Conservation (phyloP, 2,113 vertebrate genomes). For the Saiga tatarica region DNA sequence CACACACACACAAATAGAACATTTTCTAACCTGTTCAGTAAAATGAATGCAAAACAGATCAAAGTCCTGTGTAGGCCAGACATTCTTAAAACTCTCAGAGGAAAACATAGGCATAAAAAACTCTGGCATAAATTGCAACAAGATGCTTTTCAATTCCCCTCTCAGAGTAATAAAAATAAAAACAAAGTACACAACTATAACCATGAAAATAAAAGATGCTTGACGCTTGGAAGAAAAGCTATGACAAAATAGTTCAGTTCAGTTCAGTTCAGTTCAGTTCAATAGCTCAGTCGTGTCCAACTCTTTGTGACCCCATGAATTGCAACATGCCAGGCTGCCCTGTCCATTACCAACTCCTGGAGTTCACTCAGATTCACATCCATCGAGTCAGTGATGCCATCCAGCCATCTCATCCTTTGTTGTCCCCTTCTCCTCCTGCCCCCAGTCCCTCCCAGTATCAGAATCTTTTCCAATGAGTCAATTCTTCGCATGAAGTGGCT, state of each 20-base stretch:
- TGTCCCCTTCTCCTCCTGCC: no score
- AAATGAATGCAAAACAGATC: neutral
- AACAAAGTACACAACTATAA: neutral
- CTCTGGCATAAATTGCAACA: neutral
- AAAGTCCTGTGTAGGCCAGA: accelerated
- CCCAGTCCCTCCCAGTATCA: no score
- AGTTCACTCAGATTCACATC: no score
- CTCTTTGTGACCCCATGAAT: no score
- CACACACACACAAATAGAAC: neutral
- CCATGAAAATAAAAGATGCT: neutral
- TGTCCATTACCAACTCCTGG: no score
- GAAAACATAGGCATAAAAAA: neutral
- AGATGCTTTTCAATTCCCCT: neutral
- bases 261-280: no score
- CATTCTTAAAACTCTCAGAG: neutral
- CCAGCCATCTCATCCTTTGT: no score
- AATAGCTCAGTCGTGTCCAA: no score
- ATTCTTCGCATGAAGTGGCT: no score
- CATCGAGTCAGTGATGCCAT: no score
- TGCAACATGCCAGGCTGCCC: no score
- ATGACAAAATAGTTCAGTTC: neutral
- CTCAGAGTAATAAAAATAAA: neutral
- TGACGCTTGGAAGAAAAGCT: neutral
- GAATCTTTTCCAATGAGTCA: no score
- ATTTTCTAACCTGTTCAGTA: neutral